Evolutionary conservation across 2,797 vertebrate genomes (phyloP).

Genomic region (Micrastur ruficollis): DNA sequence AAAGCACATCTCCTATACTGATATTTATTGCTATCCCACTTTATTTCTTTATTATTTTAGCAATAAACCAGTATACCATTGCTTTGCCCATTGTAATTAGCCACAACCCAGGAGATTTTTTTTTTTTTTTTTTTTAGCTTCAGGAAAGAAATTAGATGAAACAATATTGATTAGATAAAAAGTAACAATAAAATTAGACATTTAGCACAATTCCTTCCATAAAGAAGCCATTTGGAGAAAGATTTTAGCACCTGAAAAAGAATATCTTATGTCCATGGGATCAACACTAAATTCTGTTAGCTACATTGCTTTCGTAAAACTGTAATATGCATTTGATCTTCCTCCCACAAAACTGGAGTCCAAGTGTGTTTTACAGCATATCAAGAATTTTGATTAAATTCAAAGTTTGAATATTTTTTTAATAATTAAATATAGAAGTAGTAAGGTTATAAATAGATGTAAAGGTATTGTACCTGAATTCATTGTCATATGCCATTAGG

Average conservation of each 20-base stretch:
- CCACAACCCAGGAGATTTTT: not conserved
- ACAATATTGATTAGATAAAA: slow-evolving; percentile 31
- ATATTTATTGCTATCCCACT: not conserved
- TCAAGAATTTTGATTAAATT: not conserved
- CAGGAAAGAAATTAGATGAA: slow-evolving; percentile 19
- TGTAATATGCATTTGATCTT: not conserved
- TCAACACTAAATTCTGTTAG: not conserved
- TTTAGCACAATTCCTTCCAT: not conserved
- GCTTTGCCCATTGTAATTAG: slow-evolving; percentile 2
- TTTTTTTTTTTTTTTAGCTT: not conserved
- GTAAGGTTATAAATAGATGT: not conserved
- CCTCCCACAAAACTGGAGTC: not conserved
- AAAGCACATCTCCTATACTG: not conserved
- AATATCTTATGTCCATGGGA: not conserved
- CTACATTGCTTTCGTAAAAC: not conserved
- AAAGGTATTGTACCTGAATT: not conserved
- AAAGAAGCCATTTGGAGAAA: not conserved
- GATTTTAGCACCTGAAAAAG: not conserved
- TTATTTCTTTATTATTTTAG: slow-evolving; percentile 13
- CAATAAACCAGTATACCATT: not conserved
- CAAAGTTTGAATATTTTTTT: not conserved
- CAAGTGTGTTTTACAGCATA: not conserved
- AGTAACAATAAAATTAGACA: slow-evolving; percentile 3
- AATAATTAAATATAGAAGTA: not conserved
- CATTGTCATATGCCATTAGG: not conserved